Evolutionary conservation across 2,888 invertebrate species (phyloP), one percentile per base, ranked within the genome.

Genomic region (Metacarcinus magister): DNA sequence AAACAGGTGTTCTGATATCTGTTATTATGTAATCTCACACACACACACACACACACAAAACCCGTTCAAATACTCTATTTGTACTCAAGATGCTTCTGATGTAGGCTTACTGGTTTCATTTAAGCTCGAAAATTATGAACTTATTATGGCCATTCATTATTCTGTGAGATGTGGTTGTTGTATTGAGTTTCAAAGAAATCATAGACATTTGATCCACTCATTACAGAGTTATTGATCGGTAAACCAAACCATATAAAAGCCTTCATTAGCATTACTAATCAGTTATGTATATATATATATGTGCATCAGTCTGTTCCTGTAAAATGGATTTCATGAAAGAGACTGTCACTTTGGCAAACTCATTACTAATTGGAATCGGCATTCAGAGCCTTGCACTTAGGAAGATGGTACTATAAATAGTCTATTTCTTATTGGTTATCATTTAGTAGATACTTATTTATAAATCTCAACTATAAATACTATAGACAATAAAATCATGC

Each of bases 381-480:
- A 60, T 67, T 39, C 28, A 93, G n/a, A n/a, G 39, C 89, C 89
- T 43, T 89, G 89, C 43, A 43, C 32, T 89, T 28, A 19, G 89
- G 32, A 39, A 89, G 89, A 39, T 5, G 16, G 89, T 89, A 89
- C 89, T 60, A 48, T 48, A 93, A 23, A 46, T 60, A 93, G 19
- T 54, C n/a, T 67, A 93, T n/a, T 60, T 7, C 23, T 10, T 60
- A 60, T 2, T 60, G 60, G 60, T 23, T 60, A 60, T 60, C 60
- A 60, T 60, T 19, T 7, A 60, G 19, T 16, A 60, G 60, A 60
- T 2, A 60, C 60, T 19, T 19, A 60, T 60, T 23, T 60, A 23
- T 60, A 23, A 60, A 60, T 19, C 19, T 0, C 60, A 60, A 60
- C 16, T 60, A 19, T 60, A 60, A 16, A 8, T 60, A 60, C 60